A percentile compares a stretch with the other conserved stretches of the same genome.
These are phyloP conservation scores for Corythoichthys intestinalis DNA, from an alignment of 2,113 vertebrate genomes.

Conservation along the genomic window DNA sequence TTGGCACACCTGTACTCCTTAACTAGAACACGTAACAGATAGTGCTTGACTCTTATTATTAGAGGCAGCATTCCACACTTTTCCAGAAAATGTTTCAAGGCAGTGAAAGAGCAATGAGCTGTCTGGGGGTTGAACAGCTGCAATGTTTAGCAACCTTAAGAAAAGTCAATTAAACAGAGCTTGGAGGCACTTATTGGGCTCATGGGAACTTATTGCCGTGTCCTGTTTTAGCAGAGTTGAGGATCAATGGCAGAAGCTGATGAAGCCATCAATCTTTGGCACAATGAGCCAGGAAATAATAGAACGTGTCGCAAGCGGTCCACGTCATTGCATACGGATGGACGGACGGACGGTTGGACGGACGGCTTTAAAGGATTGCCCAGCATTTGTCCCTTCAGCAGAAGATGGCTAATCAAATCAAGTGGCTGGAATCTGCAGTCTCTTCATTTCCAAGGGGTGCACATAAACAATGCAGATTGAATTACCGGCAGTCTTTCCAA, in stretches of 20 bases:
- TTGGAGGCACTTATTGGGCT: slow-evolving; percentile 53
- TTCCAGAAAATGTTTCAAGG: neutral
- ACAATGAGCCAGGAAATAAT: slow-evolving; percentile 54
- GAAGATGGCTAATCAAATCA: slow-evolving; percentile 42
- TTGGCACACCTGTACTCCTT: too few relatives aligned
- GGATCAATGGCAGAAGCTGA: slow-evolving; percentile 62
- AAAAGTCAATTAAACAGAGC: slow-evolving; percentile 29
- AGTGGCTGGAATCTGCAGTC: slow-evolving; percentile 29
- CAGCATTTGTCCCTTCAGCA: slow-evolving; percentile 43
- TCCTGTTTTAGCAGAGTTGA: slow-evolving; percentile 49
- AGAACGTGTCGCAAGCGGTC: neutral
- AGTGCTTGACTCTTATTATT: too few relatives aligned
- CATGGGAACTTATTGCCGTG: slow-evolving; percentile 48
- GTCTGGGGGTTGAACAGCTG: neutral
- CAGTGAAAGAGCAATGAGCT: neutral
- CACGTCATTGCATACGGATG: neutral
- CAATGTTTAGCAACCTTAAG: slow-evolving; percentile 20
- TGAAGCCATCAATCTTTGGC: slow-evolving; percentile 61
- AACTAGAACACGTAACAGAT: too few relatives aligned
- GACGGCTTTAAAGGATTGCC: neutral
- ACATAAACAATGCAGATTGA: slow-evolving; percentile 21
- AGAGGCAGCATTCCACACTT: too few relatives aligned
- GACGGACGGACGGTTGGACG: neutral
- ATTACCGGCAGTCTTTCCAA: slow-evolving; percentile 7
- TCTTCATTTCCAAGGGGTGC: slow-evolving; percentile 17